Evolutionary conservation across 2,888 invertebrate species (phyloP), one percentile per base, ranked within the genome.

Genomic region (Uloborus plumipes): DNA sequence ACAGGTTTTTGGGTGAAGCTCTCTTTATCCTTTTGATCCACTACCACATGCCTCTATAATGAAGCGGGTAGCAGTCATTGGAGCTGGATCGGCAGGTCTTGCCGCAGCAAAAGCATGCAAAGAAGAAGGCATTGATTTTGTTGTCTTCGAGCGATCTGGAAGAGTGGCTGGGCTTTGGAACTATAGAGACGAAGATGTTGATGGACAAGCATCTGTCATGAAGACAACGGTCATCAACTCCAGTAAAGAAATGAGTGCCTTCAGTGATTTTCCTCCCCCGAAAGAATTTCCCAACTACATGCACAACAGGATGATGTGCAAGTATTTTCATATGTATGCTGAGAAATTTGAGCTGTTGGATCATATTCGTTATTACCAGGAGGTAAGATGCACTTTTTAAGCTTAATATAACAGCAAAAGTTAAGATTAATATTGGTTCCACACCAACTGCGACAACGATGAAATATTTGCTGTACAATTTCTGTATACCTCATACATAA

Each of bases 61-160:
- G 53, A 81, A 74, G 39, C 76, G 65, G 20, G 78, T 86, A 14
- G 77, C 77, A 14, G 85, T 89, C 16, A 86, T 89, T 26, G 89
- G 89, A 11, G 89, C 89, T 16, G 89, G 89, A 6, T 87, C 88
- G 18, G 88, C 88, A 67, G 89, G 89, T 9, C 85, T 90, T 39
- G 86, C 88, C 14, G 87, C 89, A 2, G 87, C 88, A 59, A 89
- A 89, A 85, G 86, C 87, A 26, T 89, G 88, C 64, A 73, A 88
- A 53, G 88, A 89, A 58, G 88, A 89, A 80, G 88, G 86, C 3
- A 84, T 88, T 11, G 87, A 87, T n/a, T 87, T 88, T 1, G 86
- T 88, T 11, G 88, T 88, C 74, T 89, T 87, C 85, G 89, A 89
- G 66, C 87, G 86, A 72, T 86, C 87, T 4, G 85, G 85, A 15